These are phyloP conservation scores for Leptodactylus fuscus DNA, from an alignment of 2,113 vertebrate genomes.

Conservation along the genomic window DNA sequence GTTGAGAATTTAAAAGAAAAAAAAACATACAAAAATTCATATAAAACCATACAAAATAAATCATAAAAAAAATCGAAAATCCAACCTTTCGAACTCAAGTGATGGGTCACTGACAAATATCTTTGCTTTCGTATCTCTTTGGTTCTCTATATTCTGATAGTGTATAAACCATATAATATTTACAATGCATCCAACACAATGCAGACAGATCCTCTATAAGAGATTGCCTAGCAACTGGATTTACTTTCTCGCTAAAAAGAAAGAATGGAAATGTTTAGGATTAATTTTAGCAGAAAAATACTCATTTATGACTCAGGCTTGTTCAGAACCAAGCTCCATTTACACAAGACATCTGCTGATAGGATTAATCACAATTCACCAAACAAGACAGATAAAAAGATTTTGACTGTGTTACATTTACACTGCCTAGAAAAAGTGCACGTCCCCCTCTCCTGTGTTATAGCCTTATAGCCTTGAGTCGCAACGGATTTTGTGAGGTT, in stretches of 20 bases:
- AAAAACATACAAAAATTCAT: neutral
- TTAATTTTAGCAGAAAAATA: constrained; percentile 6
- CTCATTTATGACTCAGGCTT: neutral
- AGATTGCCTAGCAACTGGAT: constrained; percentile 21
- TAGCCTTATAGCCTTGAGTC: neutral
- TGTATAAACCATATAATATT: neutral
- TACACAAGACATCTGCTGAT: neutral
- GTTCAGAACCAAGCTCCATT: neutral
- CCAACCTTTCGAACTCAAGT: too few relatives aligned
- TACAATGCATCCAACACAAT: neutral
- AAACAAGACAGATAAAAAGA: neutral
- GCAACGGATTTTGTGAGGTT: neutral
- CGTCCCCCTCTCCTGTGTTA: neutral
- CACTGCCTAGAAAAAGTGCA: neutral
- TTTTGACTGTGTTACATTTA: neutral
- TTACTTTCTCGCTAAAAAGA: neutral
- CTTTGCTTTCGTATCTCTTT: neutral
- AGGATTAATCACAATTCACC: neutral
- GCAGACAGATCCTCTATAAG: too few relatives aligned
- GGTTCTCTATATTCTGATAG: neutral
- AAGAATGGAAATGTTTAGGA: constrained; percentile 3
- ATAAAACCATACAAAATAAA: neutral
- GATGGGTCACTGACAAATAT: neutral
- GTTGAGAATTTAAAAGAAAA: too few relatives aligned
- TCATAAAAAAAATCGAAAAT: too few relatives aligned